phyloP scores from a whole-genome alignment of 2,888 invertebrate genomes.

The Crepidodera aurea region DNA sequence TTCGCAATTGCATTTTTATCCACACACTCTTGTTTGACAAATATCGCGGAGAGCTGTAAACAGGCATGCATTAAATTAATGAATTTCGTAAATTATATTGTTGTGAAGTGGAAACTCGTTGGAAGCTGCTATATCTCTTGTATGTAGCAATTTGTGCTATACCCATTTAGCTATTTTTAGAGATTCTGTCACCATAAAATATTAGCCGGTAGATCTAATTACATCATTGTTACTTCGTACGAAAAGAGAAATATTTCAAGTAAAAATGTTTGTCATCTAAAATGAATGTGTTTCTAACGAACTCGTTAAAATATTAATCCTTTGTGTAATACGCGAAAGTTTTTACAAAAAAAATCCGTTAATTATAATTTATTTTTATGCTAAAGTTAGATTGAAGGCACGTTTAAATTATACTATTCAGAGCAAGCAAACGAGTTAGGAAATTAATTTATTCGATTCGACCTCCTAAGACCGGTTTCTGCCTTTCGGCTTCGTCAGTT shows the following conservation, averaged over 20 bases:
- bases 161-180: slow-evolving; percentile 23
- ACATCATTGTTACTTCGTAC: not conserved
- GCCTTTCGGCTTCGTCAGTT: too few relatives aligned
- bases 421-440: too few relatives aligned
- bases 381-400: too few relatives aligned
- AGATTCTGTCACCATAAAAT: slow-evolving; percentile 13
- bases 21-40: slow-evolving; percentile 41
- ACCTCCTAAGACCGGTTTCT: too few relatives aligned
- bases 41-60: slow-evolving; percentile 42
- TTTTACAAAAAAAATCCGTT: too few relatives aligned
- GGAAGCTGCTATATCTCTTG: slow-evolving; percentile 34
- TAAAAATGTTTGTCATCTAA: too few relatives aligned
- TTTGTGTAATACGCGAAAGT: too few relatives aligned
- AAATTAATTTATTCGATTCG: too few relatives aligned
- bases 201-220: slow-evolving; percentile 6
- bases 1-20: slow-evolving; percentile 43
- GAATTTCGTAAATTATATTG: slow-evolving; percentile 43
- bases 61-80: slow-evolving; percentile 45
- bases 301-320: not conserved
- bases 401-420: too few relatives aligned
- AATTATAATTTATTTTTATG: too few relatives aligned
- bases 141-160: slow-evolving; percentile 32
- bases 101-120: slow-evolving; percentile 36
- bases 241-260: not conserved
- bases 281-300: too few relatives aligned